Evolutionary conservation across 2,113 vertebrate genomes (phyloP), one percentile per base, ranked within the genome.

Genomic region (Sciurus niger): DNA sequence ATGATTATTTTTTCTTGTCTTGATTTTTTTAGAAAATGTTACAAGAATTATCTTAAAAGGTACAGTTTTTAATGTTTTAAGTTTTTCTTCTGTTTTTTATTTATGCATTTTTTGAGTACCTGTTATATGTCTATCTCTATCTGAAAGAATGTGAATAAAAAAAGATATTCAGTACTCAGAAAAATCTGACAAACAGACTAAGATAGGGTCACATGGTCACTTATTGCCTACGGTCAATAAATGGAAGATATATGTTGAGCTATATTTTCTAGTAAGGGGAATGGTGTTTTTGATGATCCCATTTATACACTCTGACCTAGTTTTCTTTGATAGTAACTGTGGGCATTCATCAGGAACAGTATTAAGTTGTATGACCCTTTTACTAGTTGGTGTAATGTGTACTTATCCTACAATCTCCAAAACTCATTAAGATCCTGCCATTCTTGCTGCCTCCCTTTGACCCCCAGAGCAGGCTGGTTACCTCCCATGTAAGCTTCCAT

Each of bases 271-370:
- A 48, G 48, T 37, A 25, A 80, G n/a, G 3, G 6, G 13, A 94
- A 78, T 25, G 67, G 4, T 22, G 60, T 63, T 90, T 95, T 17
- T 82, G 28, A 82, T 51, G 43, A 96, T 68, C 68, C 6, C 73
- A 24, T 91, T 95, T 86, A 87, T 0, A 24, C 30, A 55, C 80
- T 70, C 0, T 46, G 24, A 63, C 24, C 34, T 67, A 20, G 32
- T 74, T 97, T 73, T 84, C 37, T 88, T 92, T 94, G 10, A 65
- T 25, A 48, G 58, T 18, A 77, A 77, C 16, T 73, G 17, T 25
- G 46, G 3, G 24, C 46, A 32, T 78, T 88, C 3, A 5, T 68
- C 18, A 91, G 37, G 8, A 91, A 48, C 3, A 20, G 20, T 37
- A 28, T 93, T 37, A 40, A 30, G 3, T 12, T 37, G 20, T 8